Conservation (phyloP, 2,888 invertebrate species). For the Cerastoderma edule region DNA sequence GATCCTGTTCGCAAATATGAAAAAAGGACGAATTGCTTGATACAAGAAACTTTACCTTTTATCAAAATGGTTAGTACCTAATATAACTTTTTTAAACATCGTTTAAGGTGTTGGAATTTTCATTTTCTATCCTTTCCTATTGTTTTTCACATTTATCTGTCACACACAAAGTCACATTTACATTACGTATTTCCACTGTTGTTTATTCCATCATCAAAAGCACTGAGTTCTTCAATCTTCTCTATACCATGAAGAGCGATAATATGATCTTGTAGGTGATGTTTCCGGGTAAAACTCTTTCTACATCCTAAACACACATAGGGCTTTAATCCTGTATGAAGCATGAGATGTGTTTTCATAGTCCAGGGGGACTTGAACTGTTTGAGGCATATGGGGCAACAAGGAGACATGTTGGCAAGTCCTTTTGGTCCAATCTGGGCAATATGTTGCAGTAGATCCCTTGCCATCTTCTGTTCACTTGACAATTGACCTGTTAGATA, state of each 20-base stretch:
- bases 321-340: constrained; percentile 45
- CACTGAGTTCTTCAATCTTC: background rate
- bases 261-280: constrained; percentile 44
- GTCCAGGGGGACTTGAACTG: constrained; percentile 2
- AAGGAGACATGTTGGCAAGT: background rate
- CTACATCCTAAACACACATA: constrained; percentile 36
- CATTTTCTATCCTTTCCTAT: too few species aligned
- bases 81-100: too few species aligned
- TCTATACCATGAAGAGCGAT: constrained; percentile 25
- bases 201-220: too few species aligned
- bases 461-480: constrained; percentile 3
- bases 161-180: too few species aligned
- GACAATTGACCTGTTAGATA: too few species aligned
- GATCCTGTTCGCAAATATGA: too few species aligned
- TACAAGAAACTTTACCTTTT: background rate
- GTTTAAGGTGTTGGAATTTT: too few species aligned
- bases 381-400: constrained; percentile 15
- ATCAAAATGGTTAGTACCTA: too few species aligned
- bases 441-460: background rate
- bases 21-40: constrained; percentile 2
- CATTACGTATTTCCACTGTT: too few species aligned
- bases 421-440: background rate
- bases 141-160: too few species aligned
- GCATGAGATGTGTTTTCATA: constrained; percentile 32
- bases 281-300: constrained; percentile 37